Base-by-base conservation (phyloP, 2,797 vertebrate species). In the Tangara arthus region DNA sequence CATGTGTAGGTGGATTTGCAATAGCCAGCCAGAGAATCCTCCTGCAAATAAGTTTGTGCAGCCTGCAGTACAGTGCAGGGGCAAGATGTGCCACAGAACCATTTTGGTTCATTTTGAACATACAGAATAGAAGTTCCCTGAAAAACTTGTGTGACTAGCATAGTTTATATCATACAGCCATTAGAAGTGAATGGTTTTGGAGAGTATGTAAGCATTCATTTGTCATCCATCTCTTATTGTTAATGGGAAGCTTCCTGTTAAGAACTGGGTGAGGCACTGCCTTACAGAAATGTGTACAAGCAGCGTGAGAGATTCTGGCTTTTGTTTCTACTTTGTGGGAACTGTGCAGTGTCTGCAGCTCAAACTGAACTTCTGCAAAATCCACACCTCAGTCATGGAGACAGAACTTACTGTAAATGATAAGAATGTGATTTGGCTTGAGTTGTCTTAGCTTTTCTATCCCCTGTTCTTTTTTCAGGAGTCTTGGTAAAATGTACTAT, bases 231-330 rank as follows among this genome's bases (percentile, higher is more conserved):
- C 68, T 89, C 70, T 68, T 82, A 94, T 68, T 95, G 90, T 92
- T 90, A 95, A 89, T 94, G 83, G 89, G 89, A 94, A 91, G 83
- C 47, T 97, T 95, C 93, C 96, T 92, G 86, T 76, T 94, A 88
- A 94, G 82, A 83, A 68, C 20, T 83, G 91, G 95, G 89, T 79
- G 95, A 94, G 96, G 89, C 66, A 24, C 34, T 70, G 82, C 72
- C 85, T 90, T 86, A 78, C 41, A 94, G 89, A 95, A 94, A 79
- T 32, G 65, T 56, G 82, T 80, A 60, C 70, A 88, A 82, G 85
- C 34, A 76, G 47, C 0, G 0, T 76, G 72, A 88, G 75, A 94
- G 82, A 79, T 50, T 93, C 73, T 87, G 82, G 73, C 63, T 90
- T 94, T 93, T 94, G 77, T 96, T 86, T 86, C 73, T 72, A 0